Conservation (phyloP, 1,140 invertebrate species). For the Halyomorpha halys region DNA sequence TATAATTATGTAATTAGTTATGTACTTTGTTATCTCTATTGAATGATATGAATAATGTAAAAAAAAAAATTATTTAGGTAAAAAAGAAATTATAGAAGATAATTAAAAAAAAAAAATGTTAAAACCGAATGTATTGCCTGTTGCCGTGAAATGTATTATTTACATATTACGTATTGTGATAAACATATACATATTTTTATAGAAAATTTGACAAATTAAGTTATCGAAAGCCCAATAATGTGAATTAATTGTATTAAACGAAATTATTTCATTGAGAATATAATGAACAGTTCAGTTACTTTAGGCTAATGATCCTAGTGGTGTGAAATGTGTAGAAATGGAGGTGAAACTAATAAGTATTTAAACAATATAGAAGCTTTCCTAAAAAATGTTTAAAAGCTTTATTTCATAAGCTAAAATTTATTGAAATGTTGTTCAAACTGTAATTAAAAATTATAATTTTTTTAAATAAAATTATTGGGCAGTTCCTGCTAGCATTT, state of each 20-base stretch:
- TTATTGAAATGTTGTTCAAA: not conserved
- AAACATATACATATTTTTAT: constrained; percentile 11
- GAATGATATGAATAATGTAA: not conserved
- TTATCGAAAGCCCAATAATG: constrained; percentile 2
- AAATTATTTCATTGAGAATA: no score
- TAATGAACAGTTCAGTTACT: no score
- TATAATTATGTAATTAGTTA: no score
- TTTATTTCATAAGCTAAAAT: no score
- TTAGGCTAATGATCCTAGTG: no score
- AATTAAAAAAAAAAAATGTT: not conserved
- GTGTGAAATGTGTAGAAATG: no score
- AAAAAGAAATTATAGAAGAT: not conserved
- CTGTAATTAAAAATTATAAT: constrained; percentile 3
- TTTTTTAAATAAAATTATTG: constrained; percentile 15
- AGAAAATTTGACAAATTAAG: constrained; percentile 2
- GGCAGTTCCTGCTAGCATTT: not conserved
- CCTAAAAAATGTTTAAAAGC: no score
- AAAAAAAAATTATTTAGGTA: constrained; percentile 9
- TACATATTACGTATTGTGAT: not conserved
- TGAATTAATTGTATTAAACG: no score
- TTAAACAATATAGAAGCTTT: no score
- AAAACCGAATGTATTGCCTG: constrained; percentile 1
- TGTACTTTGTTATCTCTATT: no score
- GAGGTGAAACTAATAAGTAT: no score
- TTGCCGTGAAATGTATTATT: not conserved